These are phyloP conservation scores for Lagopus muta DNA, from an alignment of 2,113 vertebrate genomes.

Conservation along the genomic window DNA sequence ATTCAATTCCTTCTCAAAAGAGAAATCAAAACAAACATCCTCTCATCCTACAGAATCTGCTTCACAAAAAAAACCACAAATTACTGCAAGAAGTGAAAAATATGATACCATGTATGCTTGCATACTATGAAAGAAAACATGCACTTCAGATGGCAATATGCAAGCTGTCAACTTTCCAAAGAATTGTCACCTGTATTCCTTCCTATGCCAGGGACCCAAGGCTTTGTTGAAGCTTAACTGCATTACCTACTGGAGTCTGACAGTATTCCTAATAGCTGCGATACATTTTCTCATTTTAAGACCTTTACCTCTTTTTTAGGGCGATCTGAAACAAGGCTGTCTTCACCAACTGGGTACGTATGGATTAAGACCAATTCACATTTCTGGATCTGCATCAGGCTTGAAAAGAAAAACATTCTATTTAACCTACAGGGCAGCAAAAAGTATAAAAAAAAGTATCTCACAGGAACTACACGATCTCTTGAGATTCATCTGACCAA, in stretches of 20 bases:
- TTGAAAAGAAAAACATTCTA: conserved; percentile 60
- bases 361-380: conserved; percentile 98
- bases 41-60: neutral
- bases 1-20: neutral
- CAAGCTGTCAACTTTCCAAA: neutral
- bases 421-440: neutral
- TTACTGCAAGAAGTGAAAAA: neutral
- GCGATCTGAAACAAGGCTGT: conserved; percentile 94
- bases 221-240: fast-evolving
- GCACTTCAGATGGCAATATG: fast-evolving
- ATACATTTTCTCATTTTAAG: neutral
- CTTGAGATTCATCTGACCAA: neutral
- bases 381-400: conserved; percentile 97
- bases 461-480: neutral
- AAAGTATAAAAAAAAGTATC: neutral
- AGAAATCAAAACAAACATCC: neutral
- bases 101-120: fast-evolving
- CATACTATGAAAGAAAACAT: neutral
- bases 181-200: neutral
- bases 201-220: neutral
- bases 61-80: neutral
- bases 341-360: conserved; percentile 94
- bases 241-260: neutral
- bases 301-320: conserved; percentile 92
- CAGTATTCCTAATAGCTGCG: neutral